Conservation (phyloP, 2,113 vertebrate genomes). For the Podiceps cristatus region DNA sequence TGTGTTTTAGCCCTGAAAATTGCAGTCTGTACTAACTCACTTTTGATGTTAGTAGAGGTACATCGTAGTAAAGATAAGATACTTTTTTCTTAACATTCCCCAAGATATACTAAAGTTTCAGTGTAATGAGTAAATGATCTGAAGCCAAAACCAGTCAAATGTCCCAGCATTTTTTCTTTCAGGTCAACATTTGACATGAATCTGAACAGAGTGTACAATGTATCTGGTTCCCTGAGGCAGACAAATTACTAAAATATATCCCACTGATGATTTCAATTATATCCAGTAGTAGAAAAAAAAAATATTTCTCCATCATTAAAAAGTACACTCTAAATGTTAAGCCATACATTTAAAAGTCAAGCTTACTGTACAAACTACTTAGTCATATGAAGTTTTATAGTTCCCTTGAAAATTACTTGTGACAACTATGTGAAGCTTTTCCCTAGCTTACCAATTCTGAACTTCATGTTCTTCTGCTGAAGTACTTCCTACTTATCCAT, state of each 20-base stretch:
- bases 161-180: neutral
- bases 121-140: neutral
- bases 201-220: neutral
- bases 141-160: neutral
- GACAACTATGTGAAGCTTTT: neutral
- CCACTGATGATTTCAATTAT: neutral
- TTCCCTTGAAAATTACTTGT: neutral
- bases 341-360: neutral
- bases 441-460: neutral
- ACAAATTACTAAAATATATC: neutral
- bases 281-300: neutral
- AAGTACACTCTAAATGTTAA: neutral
- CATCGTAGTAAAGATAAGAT: neutral
- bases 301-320: neutral
- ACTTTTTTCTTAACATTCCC: neutral
- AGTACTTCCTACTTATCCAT: neutral
- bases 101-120: neutral
- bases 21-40: neutral
- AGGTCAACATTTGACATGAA: neutral
- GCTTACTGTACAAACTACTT: neutral
- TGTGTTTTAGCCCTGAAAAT: neutral
- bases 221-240: neutral
- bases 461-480: neutral
- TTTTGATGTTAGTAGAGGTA: neutral
- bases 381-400: neutral